These are phyloP conservation scores for Oegoconia quadripuncta DNA, from an alignment of 2,888 invertebrate genomes.

Conservation along the genomic window DNA sequence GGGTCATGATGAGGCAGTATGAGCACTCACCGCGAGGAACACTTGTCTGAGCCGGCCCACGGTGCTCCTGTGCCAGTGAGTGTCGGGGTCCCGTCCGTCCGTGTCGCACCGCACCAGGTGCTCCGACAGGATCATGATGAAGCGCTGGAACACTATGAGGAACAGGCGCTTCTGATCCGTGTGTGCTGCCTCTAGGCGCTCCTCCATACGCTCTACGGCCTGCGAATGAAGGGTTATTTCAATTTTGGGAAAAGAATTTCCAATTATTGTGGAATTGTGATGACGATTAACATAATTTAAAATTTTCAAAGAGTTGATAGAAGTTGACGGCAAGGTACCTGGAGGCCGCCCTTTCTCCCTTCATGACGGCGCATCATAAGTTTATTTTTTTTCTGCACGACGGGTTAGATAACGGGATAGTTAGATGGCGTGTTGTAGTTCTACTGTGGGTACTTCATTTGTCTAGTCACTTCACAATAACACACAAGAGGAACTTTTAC, in stretches of 20 bases:
- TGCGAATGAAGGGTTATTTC: constrained; percentile 41
- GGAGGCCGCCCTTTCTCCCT: no score
- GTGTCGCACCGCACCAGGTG: constrained; percentile 96
- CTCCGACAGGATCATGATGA: constrained; percentile 98
- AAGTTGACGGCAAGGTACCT: no score
- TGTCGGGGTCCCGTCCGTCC: constrained; percentile 94
- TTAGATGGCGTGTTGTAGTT: no score
- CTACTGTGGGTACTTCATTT: no score
- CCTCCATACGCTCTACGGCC: constrained; percentile 97
- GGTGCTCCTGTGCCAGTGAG: constrained; percentile 98
- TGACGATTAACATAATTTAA: no score
- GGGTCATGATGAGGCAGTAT: constrained; percentile 94
- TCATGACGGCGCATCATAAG: no score
- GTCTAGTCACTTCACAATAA: no score
- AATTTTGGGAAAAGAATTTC: not conserved
- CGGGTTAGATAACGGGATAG: no score
- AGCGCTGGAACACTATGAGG: constrained; percentile 97
- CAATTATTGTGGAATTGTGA: not conserved
- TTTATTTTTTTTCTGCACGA: no score
- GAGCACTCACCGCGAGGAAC: constrained; percentile 89
- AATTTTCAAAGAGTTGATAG: no score
- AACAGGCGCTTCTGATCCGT: constrained; percentile 98
- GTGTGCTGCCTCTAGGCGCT: constrained; percentile 94
- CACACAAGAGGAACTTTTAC: no score
- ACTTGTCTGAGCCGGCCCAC: constrained; percentile 96